Base-by-base conservation (phyloP, 2,797 vertebrate species). In the Argya squamiceps region DNA sequence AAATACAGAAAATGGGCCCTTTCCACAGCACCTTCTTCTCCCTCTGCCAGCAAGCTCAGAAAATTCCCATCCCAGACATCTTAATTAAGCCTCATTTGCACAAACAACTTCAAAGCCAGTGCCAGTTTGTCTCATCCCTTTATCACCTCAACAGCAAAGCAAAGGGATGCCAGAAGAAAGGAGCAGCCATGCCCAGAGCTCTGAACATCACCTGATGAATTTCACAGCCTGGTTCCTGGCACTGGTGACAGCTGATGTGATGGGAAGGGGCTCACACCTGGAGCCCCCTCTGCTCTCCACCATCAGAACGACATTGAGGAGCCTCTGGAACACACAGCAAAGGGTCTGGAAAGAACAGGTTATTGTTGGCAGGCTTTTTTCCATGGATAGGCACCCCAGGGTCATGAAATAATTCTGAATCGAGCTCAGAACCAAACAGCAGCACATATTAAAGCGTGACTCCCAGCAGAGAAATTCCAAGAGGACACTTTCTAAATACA, bases 281-380 rank as follows among this genome's bases (percentile, higher is more conserved):
- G 98, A 94, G 3, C 96, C 69, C 21, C 75, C 89, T 0, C 24
- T 30, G 69, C 97, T 98, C 47, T 96, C 98, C 97, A 98, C 96
- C 99, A 99, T 99, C 67, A 99, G 95, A 73, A 99, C 97, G 21
- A 99, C 97, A 10, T 92, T 98, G 41, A 99, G 98, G 47, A 99
- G 96, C 2, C 50, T 96, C 63, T 98, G 98, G 96, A 99, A 99
- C 52, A 99, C 94, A 27, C 92, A 95, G 2, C 96, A 73, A 47
- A 99, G 96, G 26, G 98, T 98, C 99, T 99, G 94, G 18, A 96
- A 97, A 56, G 64, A 12, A 80, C 36, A 56, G 32, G 29, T 36
- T 15, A 23, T 32, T 15, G 23, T 53, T 55, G 75, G 23, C 46
- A 92, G 23, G 27, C 29, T 73, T 11, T 19, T 34, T 44, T 11